Conservation (phyloP, 2,113 vertebrate species). For the Dermatemys mawii region DNA sequence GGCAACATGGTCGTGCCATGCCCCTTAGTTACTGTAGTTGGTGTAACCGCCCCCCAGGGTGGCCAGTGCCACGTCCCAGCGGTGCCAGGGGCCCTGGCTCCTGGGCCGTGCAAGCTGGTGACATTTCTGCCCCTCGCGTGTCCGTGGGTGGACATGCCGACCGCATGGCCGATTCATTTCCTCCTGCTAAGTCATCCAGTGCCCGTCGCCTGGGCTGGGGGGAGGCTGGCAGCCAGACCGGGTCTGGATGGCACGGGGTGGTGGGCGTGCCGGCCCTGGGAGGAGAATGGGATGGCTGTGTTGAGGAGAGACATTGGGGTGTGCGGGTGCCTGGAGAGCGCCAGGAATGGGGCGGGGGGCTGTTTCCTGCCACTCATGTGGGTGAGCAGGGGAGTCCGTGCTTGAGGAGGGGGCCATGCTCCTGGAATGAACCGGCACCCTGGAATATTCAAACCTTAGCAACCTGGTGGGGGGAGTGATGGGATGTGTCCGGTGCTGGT, state of each 20-base stretch:
- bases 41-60: background rate
- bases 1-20: background rate
- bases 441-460: background rate
- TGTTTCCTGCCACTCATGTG: background rate
- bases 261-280: background rate
- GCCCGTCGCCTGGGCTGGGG: background rate
- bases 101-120: background rate
- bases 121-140: background rate
- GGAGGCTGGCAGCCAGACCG: background rate
- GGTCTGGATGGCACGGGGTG: background rate
- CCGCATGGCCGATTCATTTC: background rate
- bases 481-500: background rate
- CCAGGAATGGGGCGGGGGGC: background rate
- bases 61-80: background rate
- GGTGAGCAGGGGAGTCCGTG: background rate
- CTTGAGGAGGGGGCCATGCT: background rate
- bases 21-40: background rate
- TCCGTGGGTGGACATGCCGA: background rate
- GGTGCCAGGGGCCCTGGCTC: background rate
- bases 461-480: background rate
- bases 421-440: background rate
- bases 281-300: background rate
- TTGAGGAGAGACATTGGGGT: background rate
- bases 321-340: no score
- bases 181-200: conserved; percentile 12